Conservation (phyloP, 2,797 vertebrate species). For the Coreius guichenoti region DNA sequence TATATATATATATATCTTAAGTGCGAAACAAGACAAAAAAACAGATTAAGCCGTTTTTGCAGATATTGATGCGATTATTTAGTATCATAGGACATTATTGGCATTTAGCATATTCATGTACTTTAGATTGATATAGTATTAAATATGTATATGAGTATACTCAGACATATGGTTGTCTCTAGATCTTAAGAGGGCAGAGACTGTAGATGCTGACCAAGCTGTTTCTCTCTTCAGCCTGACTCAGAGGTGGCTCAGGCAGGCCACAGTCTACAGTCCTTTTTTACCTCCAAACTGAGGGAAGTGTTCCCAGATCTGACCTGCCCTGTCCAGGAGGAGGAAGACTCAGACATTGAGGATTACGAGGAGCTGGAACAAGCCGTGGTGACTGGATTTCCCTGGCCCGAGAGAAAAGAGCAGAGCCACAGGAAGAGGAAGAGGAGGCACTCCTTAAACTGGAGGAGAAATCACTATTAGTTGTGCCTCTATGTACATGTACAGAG, state of each 20-base stretch:
- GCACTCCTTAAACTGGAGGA: constrained; percentile 83
- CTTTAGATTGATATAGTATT: neutral
- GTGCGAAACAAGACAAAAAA: neutral
- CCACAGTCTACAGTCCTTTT: constrained; percentile 87
- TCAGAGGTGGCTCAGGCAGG: constrained; percentile 98
- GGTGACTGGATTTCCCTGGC: constrained; percentile 86
- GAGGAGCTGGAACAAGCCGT: constrained; percentile 80
- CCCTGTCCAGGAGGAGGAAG: constrained; percentile 80
- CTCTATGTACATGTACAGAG: constrained; percentile 20
- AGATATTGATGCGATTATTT: neutral
- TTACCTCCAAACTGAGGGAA: constrained; percentile 86
- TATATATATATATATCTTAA: neutral
- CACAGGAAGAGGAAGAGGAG: constrained; percentile 94
- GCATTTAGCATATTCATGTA: neutral
- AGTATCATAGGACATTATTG: neutral
- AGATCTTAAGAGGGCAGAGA: neutral
- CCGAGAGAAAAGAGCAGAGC: constrained; percentile 85
- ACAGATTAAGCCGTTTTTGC: neutral
- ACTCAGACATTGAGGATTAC: constrained; percentile 91
- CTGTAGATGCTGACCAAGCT: neutral
- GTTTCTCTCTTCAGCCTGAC: constrained; percentile 83
- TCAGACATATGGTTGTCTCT: neutral
- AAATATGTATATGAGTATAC: neutral
- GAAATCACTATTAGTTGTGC: constrained; percentile 72
- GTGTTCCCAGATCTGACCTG: constrained; percentile 87